These are phyloP conservation scores for Dicyema japonicum DNA, from an alignment of 1,140 invertebrate genomes.

Conservation along the genomic window DNA sequence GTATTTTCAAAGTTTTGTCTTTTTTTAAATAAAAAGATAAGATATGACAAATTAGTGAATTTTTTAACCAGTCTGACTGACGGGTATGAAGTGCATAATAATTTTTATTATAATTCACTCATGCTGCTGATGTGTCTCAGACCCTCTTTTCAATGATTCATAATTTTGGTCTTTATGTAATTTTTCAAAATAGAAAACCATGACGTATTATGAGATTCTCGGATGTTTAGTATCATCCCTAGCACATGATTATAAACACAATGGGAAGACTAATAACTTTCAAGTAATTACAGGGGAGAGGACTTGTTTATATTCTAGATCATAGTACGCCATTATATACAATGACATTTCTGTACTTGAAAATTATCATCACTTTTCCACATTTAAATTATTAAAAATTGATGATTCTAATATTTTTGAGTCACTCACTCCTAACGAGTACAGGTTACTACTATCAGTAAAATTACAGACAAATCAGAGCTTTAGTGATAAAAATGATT, in stretches of 20 bases:
- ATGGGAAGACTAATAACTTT: slow-evolving; percentile 70
- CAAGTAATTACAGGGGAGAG: slow-evolving; percentile 70
- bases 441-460: slow-evolving; percentile 2
- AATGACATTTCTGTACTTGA: slow-evolving; percentile 4
- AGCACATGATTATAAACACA: slow-evolving; percentile 64
- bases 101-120: slow-evolving; percentile 69
- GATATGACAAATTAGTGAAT: slow-evolving; percentile 15
- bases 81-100: slow-evolving; percentile 27
- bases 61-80: slow-evolving; percentile 12
- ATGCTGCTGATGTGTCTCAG: slow-evolving; percentile 62
- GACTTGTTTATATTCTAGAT: too few species aligned
- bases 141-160: slow-evolving; percentile 59
- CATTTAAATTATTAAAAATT: slow-evolving; percentile 1
- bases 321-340: slow-evolving; percentile 3
- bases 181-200: too few species aligned
- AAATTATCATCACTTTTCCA: slow-evolving; percentile 1
- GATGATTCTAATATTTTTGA: slow-evolving; percentile 54
- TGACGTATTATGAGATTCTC: too few species aligned
- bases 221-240: slow-evolving; percentile 53
- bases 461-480: slow-evolving; percentile 40
- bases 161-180: too few species aligned
- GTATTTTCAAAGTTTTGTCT: too few species aligned
- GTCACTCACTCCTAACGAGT: slow-evolving; percentile 53
- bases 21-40: too few species aligned
- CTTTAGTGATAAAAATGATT: slow-evolving; percentile 77